Evolutionary conservation across 2,888 invertebrate genomes (phyloP).

Genomic region (Octonoba sinensis): DNA sequence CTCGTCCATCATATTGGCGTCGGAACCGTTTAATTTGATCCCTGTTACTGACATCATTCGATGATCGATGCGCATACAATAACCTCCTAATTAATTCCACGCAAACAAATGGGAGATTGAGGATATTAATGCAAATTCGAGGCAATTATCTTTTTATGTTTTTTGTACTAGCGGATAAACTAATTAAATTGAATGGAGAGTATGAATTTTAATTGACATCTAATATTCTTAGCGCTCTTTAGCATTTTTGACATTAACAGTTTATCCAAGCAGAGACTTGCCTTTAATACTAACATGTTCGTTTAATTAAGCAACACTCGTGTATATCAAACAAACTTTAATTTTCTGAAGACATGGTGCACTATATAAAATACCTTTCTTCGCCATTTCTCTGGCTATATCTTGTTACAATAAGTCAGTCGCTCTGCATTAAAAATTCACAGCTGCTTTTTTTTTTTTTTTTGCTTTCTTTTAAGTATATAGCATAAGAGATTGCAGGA

Average conservation of each 20-base stretch:
- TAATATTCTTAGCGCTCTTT: neutral
- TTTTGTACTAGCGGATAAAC: conserved; percentile 15
- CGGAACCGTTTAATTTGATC: conserved; percentile 42
- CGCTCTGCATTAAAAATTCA: no score
- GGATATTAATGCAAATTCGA: conserved; percentile 38
- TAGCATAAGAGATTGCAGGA: no score
- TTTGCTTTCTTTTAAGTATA: no score
- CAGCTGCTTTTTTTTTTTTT: no score
- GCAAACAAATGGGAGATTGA: conserved; percentile 26
- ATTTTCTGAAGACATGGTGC: no score
- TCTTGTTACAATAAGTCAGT: no score
- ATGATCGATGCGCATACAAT: conserved; percentile 34
- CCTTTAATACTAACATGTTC: neutral
- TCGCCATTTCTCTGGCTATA: no score
- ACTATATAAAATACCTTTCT: no score
- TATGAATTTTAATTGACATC: conserved; percentile 7
- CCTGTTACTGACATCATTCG: conserved; percentile 41
- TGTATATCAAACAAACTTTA: no score
- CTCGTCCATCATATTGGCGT: neutral
- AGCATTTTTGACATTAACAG: neutral
- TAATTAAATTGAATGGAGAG: conserved; percentile 14
- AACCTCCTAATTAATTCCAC: conserved; percentile 40
- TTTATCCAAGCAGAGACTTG: no score
- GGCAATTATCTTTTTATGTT: conserved; percentile 40
- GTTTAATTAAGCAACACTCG: neutral